Evolutionary conservation across 30 jellyfish, hydroid and myxozoan species (phyloP).

Genomic region (Pelagia noctiluca): DNA sequence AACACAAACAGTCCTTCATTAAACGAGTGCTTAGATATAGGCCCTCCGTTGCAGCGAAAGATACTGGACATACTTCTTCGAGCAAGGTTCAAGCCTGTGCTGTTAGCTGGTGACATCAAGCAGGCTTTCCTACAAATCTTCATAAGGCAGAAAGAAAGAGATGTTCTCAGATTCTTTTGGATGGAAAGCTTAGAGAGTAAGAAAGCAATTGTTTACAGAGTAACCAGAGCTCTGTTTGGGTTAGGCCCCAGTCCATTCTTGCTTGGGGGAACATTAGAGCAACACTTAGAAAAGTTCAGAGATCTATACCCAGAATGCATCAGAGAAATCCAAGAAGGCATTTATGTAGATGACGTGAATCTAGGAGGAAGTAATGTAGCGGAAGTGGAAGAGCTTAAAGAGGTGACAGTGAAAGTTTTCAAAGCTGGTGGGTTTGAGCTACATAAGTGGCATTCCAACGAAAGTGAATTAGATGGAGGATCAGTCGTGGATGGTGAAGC

Average conservation of each 20-base stretch:
- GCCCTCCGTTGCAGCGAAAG: conserved; percentile 61
- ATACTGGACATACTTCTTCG: conserved; percentile 41
- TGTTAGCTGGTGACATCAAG: conserved; percentile 43
- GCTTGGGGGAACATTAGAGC: conserved; percentile 13
- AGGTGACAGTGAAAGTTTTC: not conserved
- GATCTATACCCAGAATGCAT: not conserved
- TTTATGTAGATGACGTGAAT: not conserved
- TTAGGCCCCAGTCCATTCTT: conserved; percentile 30
- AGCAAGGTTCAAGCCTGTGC: conserved; percentile 33
- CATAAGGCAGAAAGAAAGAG: conserved; percentile 10
- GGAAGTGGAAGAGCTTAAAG: not conserved
- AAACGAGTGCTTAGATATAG: conserved; percentile 57
- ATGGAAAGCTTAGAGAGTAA: not conserved
- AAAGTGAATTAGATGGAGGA: no score
- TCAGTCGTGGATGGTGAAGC: no score
- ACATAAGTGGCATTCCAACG: not conserved
- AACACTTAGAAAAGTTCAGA: conserved; percentile 16
- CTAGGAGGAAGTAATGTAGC: not conserved
- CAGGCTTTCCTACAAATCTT: conserved; percentile 55
- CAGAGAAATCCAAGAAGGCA: not conserved
- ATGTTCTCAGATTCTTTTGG: conserved; percentile 5
- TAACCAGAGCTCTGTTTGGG: conserved; percentile 50
- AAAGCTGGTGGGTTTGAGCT: not conserved
- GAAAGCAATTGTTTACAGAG: not conserved
- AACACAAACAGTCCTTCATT: conserved; percentile 18